phyloP scores from a whole-genome alignment of 2,113 vertebrate genomes.

The Haplochromis burtoni region DNA sequence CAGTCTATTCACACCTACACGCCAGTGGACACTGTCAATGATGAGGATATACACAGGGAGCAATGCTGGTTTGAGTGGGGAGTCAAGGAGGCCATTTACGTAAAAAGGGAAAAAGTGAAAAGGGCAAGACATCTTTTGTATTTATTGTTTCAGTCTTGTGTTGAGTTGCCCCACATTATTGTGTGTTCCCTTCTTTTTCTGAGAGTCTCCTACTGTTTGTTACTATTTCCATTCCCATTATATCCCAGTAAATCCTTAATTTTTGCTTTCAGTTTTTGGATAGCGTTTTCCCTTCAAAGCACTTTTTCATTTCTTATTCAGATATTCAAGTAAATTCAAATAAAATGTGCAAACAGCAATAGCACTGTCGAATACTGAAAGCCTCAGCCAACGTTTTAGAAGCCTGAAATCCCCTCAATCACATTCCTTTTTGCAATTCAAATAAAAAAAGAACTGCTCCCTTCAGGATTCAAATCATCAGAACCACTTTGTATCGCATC shows the following conservation, averaged over 20 bases:
- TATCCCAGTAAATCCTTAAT: not conserved
- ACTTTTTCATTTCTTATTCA: not conserved
- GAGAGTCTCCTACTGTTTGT: not conserved
- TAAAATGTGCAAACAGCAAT: not conserved
- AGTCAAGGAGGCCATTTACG: fast-evolving
- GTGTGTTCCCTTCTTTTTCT: not conserved
- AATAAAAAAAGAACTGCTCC: not conserved
- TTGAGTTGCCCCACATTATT: not conserved
- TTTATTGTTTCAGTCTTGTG: not conserved
- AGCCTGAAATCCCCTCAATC: not conserved
- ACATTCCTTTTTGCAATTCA: not conserved
- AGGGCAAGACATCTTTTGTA: not conserved
- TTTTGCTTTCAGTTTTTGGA: not conserved
- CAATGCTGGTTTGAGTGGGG: not conserved
- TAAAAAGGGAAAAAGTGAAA: not conserved
- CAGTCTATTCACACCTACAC: not conserved
- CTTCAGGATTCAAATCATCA: not conserved
- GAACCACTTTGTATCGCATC: fast-evolving
- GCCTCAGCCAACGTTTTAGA: not conserved
- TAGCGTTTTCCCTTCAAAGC: not conserved
- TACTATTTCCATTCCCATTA: not conserved
- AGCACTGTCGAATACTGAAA: fast-evolving
- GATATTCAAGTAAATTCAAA: not conserved
- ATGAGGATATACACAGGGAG: not conserved
- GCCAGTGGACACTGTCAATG: not conserved